Evolutionary conservation across 2,797 vertebrate genomes (phyloP).

Genomic region (Mormyrops attenuatus): DNA sequence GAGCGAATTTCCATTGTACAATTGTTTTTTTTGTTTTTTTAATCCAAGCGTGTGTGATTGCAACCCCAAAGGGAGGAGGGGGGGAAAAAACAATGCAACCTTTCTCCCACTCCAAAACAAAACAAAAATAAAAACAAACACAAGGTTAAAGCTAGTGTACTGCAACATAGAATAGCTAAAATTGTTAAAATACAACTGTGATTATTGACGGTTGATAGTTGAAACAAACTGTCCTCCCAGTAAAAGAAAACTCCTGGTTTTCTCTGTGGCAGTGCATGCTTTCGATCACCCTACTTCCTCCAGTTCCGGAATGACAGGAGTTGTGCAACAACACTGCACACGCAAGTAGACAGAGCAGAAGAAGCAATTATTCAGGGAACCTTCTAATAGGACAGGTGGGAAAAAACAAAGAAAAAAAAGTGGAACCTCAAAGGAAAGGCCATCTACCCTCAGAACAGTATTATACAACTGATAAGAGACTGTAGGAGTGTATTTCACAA

Average conservation of each 20-base stretch:
- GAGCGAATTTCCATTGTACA: slow-evolving; percentile 37
- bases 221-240: slow-evolving; percentile 10
- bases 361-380: slow-evolving; percentile 10
- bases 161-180: slow-evolving; percentile 33
- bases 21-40: slow-evolving; percentile 27
- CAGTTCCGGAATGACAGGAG: slow-evolving; percentile 23
- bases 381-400: neutral
- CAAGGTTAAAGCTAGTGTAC: slow-evolving; percentile 24
- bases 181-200: slow-evolving; percentile 32
- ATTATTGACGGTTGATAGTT: slow-evolving; percentile 17
- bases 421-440: neutral
- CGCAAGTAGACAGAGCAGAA: neutral
- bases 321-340: neutral
- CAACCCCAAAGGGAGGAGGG: slow-evolving; percentile 25
- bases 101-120: neutral
- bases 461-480: neutral
- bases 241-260: slow-evolving; percentile 28
- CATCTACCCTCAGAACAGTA: neutral
- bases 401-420: neutral
- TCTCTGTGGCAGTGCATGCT: slow-evolving; percentile 31
- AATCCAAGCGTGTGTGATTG: slow-evolving; percentile 21
- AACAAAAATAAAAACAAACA: slow-evolving; percentile 8
- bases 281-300: slow-evolving; percentile 19
- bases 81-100: slow-evolving; percentile 29
- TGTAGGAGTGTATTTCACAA: slow-evolving; percentile 23